phyloP scores from a whole-genome alignment of 2,113 vertebrate species.

The Pelecanus crispus region DNA sequence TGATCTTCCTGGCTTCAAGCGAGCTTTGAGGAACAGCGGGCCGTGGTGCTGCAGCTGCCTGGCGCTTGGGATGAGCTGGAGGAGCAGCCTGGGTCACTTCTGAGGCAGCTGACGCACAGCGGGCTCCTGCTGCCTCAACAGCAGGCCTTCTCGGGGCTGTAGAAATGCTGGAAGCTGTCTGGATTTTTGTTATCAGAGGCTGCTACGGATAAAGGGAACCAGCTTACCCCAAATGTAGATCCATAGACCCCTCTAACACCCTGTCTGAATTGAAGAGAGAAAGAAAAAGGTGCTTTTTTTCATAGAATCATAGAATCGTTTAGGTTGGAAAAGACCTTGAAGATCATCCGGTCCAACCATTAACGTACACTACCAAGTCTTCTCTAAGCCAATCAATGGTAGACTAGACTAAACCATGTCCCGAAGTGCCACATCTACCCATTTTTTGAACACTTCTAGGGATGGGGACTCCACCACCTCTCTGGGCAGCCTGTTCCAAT shows the following conservation, averaged over 20 bases:
- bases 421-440: too few relatives aligned
- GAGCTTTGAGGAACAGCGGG: neutral
- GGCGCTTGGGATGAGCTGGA: neutral
- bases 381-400: too few relatives aligned
- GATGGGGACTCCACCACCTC: too few relatives aligned
- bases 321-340: too few relatives aligned
- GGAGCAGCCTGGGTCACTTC: neutral
- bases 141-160: neutral
- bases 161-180: neutral
- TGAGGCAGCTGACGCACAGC: neutral
- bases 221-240: neutral
- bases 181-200: neutral
- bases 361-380: too few relatives aligned
- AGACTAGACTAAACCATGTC: too few relatives aligned
- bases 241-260: neutral
- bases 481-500: too few relatives aligned
- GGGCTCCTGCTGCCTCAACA: neutral
- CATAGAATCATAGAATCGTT: too few relatives aligned
- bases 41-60: accelerated
- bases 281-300: neutral
- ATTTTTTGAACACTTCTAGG: too few relatives aligned
- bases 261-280: neutral
- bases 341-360: too few relatives aligned
- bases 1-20: neutral
- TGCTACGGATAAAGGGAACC: neutral